These are phyloP conservation scores for Rhopalosiphum padi DNA, from an alignment of 1,140 invertebrate genomes.

Conservation along the genomic window DNA sequence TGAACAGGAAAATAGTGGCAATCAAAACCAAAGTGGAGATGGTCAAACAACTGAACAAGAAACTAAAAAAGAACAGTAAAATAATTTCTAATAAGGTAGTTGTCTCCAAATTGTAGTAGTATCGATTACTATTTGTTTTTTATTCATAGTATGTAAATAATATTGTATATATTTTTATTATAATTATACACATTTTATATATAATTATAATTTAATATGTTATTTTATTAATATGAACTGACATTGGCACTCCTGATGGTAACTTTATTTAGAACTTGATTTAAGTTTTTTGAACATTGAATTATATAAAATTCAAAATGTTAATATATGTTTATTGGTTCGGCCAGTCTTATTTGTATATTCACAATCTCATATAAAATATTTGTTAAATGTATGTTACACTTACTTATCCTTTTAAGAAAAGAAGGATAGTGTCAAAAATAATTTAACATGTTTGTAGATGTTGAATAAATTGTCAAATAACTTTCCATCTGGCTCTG, in stretches of 20 bases:
- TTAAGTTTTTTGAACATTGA: neutral
- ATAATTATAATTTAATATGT: neutral
- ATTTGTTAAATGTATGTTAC: no score
- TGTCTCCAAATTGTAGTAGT: slow-evolving; percentile 28
- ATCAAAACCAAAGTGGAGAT: slow-evolving; percentile 45
- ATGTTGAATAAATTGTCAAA: neutral
- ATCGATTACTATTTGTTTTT: slow-evolving; percentile 23
- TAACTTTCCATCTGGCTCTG: neutral
- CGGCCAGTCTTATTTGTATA: neutral
- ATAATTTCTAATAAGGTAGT: neutral
- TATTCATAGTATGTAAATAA: slow-evolving; percentile 48
- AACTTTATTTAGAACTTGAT: neutral
- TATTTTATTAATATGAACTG: neutral
- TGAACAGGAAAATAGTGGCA: slow-evolving; percentile 42
- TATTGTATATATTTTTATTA: slow-evolving; percentile 45
- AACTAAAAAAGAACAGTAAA: slow-evolving; percentile 47
- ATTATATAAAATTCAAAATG: neutral
- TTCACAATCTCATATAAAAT: neutral
- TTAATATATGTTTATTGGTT: neutral
- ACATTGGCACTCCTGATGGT: neutral
- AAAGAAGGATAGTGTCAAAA: no score
- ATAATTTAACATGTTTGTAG: neutral
- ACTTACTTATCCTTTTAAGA: no score
- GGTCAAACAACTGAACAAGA: slow-evolving; percentile 25
- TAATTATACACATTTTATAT: slow-evolving; percentile 38